Evolutionary conservation across 1,140 invertebrate genomes (phyloP).

Genomic region (Drosophila mojavensis): DNA sequence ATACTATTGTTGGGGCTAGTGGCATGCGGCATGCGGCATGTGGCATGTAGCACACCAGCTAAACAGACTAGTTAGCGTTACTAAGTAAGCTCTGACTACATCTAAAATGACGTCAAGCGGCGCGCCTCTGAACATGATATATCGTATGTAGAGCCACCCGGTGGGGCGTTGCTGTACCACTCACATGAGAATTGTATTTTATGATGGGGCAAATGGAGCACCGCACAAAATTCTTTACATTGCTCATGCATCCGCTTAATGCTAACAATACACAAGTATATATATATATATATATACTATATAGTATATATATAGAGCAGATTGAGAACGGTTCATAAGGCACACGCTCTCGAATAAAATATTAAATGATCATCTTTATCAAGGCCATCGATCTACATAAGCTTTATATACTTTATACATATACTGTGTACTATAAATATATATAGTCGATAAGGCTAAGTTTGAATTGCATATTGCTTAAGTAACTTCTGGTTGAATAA

Average conservation of each 20-base stretch:
- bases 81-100: constrained; percentile 42
- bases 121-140: constrained; percentile 55
- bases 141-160: constrained; percentile 12
- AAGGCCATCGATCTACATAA: constrained; percentile 65
- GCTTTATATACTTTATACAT: constrained; percentile 19
- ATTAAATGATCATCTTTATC: constrained; percentile 68
- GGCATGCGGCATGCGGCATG: constrained; percentile 33
- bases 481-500: constrained; percentile 1
- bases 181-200: constrained; percentile 72
- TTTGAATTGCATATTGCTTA: background rate
- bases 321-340: constrained; percentile 43
- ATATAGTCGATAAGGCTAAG: constrained; percentile 1
- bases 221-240: constrained; percentile 60
- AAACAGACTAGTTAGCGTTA: constrained; percentile 48
- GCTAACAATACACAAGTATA: constrained; percentile 51
- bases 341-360: constrained; percentile 37
- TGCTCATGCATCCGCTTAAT: constrained; percentile 67
- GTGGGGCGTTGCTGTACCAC: constrained; percentile 31
- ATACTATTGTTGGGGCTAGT: constrained; percentile 11
- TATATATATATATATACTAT: constrained; percentile 1
- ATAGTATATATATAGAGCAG: constrained; percentile 21
- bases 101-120: constrained; percentile 66
- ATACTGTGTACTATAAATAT: constrained; percentile 18
- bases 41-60: constrained; percentile 52
- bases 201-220: constrained; percentile 47